Evolutionary conservation across 2,888 invertebrate genomes (phyloP).

Genomic region (Temnothorax unifasciatus): DNA sequence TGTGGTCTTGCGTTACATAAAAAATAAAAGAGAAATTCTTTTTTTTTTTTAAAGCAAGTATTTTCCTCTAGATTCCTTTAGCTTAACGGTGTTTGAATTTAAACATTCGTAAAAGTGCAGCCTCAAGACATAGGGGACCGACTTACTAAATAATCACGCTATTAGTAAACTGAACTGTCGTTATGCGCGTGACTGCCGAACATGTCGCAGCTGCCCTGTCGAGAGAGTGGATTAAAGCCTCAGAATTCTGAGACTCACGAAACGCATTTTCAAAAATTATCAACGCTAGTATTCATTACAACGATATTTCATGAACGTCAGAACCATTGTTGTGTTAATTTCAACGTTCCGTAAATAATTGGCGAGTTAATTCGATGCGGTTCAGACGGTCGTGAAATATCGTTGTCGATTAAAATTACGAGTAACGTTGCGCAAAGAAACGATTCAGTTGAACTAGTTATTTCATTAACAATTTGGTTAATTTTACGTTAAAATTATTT

Average conservation of each 20-base stretch:
- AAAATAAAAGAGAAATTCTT: not conserved
- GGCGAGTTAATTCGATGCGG: conserved; percentile 10
- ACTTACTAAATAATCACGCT: not conserved
- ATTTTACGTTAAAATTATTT: conserved; percentile 17
- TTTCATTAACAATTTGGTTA: conserved; percentile 9
- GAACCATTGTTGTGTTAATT: conserved; percentile 25
- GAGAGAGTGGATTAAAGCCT: conserved; percentile 28
- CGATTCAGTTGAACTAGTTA: conserved; percentile 1
- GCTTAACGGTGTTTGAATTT: not conserved
- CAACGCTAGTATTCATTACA: not conserved
- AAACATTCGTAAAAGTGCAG: not conserved
- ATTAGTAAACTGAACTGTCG: not conserved
- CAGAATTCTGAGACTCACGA: not conserved
- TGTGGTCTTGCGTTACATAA: not conserved
- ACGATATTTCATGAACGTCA: conserved; percentile 36
- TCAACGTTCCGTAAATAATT: conserved; percentile 25
- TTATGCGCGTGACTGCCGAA: not conserved
- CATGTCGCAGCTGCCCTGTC: conserved; percentile 9
- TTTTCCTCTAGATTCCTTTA: not conserved
- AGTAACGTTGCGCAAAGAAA: conserved; percentile 34
- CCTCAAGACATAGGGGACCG: not conserved
- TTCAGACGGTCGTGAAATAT: conserved; percentile 42
- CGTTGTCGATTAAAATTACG: conserved; percentile 37
- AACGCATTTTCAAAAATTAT: conserved; percentile 11
- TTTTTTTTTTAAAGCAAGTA: not conserved